Evolutionary conservation across 2,797 vertebrate species (phyloP), one percentile per base, ranked within the genome.

Genomic region (Dicrostonyx torquatus): DNA sequence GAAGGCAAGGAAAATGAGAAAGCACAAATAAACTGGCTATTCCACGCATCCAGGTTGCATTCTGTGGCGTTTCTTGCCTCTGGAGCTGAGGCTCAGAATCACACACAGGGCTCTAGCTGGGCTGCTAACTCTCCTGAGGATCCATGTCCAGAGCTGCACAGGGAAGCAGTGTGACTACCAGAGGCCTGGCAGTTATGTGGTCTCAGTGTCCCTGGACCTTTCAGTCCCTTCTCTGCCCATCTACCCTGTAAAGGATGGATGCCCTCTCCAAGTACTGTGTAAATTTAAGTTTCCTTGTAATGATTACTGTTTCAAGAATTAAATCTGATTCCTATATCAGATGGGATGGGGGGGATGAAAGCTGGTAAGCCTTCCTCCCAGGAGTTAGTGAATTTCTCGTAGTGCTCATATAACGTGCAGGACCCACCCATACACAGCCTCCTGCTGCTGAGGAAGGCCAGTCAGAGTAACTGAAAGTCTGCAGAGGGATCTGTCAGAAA

Each of bases 1-100:
- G 94, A 94, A 83, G 87, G 93, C 37, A 90, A 96, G 96, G 96
- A 96, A 96, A 97, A 97, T 89, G 95, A 97, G 91, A 93, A 95
- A 95, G 94, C 96, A 94, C 95, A 97, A 97, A 94, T 92, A 96
- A 95, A 97, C 87, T 17, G 95, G 72, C 73, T 97, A 79, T 90
- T 94, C 72, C 82, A 77, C 88, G 34, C 0, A 64, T 75, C 91
- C 83, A 37, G 89, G 92, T 89, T 72, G 9, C 43, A 72, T 77
- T 93, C 90, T 89, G 62, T n/a, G 86, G 83, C 93, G 79, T 68
- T 40, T 45, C 90, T 64, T 50, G 66, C 68, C 86, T 95, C 66
- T 60, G 17, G 94, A 94, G 68, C 37, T 13, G 53, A 91, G 79
- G 76, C 88, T 94, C 75, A 82, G 89, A 50, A 72, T 72, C 50